Conservation (phyloP, 1,140 invertebrate species). For the Nasonia vitripennis region DNA sequence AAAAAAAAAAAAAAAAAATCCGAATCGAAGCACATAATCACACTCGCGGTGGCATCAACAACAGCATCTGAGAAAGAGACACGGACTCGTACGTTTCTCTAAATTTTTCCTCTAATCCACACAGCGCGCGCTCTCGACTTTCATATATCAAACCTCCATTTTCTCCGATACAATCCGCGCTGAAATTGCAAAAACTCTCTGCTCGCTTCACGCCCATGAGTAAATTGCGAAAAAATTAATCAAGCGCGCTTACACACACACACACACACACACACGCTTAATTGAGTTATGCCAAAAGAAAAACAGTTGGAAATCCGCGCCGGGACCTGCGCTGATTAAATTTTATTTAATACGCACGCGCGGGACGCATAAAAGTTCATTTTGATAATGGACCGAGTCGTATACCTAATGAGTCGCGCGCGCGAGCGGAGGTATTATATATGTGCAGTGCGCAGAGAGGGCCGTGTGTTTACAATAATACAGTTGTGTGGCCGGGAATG, state of each 20-base stretch:
- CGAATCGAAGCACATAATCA: neutral
- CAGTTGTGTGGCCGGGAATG: neutral
- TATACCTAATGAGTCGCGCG: neutral
- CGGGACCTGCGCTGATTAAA: conserved; percentile 10
- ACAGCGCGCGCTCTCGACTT: neutral
- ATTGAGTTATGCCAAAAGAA: neutral
- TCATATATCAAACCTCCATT: neutral
- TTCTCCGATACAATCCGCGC: neutral
- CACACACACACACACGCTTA: too few species aligned
- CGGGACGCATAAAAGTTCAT: neutral
- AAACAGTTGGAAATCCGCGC: neutral
- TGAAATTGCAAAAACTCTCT: neutral
- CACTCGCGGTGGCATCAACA: neutral
- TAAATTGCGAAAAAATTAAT: neutral
- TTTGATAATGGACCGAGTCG: neutral
- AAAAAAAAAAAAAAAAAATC: neutral
- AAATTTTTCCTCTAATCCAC: neutral
- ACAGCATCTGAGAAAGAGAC: neutral
- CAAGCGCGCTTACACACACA: neutral
- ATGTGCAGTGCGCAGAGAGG: neutral
- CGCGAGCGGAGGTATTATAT: neutral
- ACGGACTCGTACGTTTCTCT: neutral
- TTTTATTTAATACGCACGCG: conserved; percentile 20
- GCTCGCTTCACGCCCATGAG: neutral
- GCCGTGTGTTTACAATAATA: neutral